Percentiles rank a stretch among this genome's conserved stretches.
phyloP scores from a whole-genome alignment of 2,113 vertebrate species.

The Antigone vipio region DNA sequence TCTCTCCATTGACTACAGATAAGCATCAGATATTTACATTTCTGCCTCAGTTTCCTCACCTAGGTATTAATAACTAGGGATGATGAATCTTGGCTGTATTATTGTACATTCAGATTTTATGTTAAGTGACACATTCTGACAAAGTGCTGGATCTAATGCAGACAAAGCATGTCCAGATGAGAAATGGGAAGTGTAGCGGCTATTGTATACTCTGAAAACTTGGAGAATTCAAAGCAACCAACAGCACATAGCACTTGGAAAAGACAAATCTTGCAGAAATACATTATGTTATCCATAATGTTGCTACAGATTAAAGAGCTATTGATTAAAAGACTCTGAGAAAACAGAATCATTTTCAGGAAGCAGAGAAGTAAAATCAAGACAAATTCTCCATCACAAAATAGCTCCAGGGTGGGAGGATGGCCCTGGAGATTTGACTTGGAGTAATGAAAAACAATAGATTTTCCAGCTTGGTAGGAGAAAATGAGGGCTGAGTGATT shows the following conservation, averaged over 20 bases:
- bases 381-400: not conserved
- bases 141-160: not conserved
- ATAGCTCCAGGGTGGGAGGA: not conserved
- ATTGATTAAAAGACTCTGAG: not conserved
- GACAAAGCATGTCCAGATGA: not conserved
- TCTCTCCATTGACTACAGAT: not conserved
- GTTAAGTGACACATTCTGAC: not conserved
- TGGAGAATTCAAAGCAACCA: not conserved
- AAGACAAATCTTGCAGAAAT: not conserved
- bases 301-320: not conserved
- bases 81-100: not conserved
- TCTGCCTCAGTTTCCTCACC: not conserved
- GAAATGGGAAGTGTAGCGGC: not conserved
- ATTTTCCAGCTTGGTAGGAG: not conserved
- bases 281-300: not conserved
- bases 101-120: not conserved
- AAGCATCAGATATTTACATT: not conserved
- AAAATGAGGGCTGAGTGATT: not conserved
- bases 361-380: not conserved
- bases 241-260: not conserved
- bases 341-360: not conserved
- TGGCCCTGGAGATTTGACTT: not conserved
- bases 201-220: not conserved
- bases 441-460: not conserved
- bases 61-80: not conserved